Percentiles rank a stretch among this genome's conserved stretches.
Evolutionary conservation across 92 coral and sea anemone species (phyloP).

Genomic region (Zoanthus solanderi): DNA sequence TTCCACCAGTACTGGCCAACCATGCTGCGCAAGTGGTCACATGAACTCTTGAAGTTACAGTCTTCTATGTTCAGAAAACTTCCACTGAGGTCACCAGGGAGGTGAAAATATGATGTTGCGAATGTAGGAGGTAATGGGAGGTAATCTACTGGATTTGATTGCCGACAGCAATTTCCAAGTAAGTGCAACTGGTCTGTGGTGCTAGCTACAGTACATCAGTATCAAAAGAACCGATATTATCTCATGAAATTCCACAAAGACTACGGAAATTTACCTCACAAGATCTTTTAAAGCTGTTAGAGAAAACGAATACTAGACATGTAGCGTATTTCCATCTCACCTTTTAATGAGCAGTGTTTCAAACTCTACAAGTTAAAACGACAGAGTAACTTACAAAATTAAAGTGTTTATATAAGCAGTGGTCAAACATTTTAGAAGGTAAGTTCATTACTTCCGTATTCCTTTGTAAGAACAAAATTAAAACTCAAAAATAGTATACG

Average conservation of each 20-base stretch:
- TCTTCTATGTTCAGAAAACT: slow-evolving; percentile 6
- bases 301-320: too few relatives aligned
- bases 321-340: too few relatives aligned
- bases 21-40: slow-evolving; percentile 21
- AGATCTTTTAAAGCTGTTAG: background rate
- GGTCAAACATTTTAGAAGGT: too few relatives aligned
- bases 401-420: too few relatives aligned
- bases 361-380: too few relatives aligned
- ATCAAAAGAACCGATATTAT: slow-evolving; percentile 38
- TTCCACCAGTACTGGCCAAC: slow-evolving; percentile 7
- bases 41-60: background rate
- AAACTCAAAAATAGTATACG: too few relatives aligned
- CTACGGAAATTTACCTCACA: slow-evolving; percentile 39
- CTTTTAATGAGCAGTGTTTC: too few relatives aligned
- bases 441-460: too few relatives aligned
- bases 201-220: slow-evolving; percentile 11
- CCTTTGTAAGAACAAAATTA: too few relatives aligned
- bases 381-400: too few relatives aligned
- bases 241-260: slow-evolving; percentile 50
- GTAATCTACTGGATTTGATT: background rate
- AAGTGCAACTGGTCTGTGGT: background rate
- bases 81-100: slow-evolving; percentile 33
- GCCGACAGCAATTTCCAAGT: background rate
- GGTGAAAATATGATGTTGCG: slow-evolving; percentile 18
- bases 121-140: slow-evolving; percentile 30